Conservation (phyloP, 1,140 invertebrate genomes). For the Brachionus manjavacas region DNA sequence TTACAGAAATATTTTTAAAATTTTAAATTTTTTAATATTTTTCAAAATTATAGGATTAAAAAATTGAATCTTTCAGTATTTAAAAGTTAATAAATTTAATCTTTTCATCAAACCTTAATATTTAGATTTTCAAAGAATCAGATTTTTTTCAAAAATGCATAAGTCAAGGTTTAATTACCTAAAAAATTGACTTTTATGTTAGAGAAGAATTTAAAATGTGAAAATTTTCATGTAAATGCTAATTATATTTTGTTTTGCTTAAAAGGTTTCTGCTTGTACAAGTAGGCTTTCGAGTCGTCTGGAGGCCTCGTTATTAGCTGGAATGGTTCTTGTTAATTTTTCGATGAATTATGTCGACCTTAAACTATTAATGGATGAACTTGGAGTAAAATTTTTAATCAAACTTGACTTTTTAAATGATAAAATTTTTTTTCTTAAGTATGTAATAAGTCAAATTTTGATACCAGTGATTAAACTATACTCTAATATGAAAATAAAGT, state of each 20-base stretch:
- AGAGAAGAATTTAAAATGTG: not conserved
- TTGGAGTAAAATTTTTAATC: slow-evolving; percentile 45
- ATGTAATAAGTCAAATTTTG: slow-evolving; percentile 65
- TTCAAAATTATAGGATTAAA: too few species aligned
- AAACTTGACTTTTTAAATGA: not conserved
- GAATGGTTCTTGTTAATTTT: slow-evolving; percentile 44
- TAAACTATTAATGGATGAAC: slow-evolving; percentile 49
- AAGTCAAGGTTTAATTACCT: too few species aligned
- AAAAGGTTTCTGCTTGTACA: not conserved
- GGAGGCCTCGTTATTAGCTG: slow-evolving; percentile 46
- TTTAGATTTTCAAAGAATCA: too few species aligned
- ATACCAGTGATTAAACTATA: slow-evolving; percentile 64
- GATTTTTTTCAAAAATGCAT: too few species aligned
- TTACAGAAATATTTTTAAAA: too few species aligned
- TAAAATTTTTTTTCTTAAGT: slow-evolving; percentile 42
- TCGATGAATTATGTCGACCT: slow-evolving; percentile 46
- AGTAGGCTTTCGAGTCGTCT: slow-evolving; percentile 44
- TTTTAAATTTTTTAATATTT: too few species aligned
- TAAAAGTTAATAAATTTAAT: too few species aligned
- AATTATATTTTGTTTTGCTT: not conserved
- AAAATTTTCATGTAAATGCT: not conserved
- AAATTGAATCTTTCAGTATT: too few species aligned
- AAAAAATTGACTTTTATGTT: too few species aligned
- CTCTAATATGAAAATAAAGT: slow-evolving; percentile 67
- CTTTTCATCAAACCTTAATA: too few species aligned